Evolutionary conservation across 2,888 invertebrate species (phyloP), one percentile per base, ranked within the genome.

Genomic region (Tryphoninae sp.): DNA sequence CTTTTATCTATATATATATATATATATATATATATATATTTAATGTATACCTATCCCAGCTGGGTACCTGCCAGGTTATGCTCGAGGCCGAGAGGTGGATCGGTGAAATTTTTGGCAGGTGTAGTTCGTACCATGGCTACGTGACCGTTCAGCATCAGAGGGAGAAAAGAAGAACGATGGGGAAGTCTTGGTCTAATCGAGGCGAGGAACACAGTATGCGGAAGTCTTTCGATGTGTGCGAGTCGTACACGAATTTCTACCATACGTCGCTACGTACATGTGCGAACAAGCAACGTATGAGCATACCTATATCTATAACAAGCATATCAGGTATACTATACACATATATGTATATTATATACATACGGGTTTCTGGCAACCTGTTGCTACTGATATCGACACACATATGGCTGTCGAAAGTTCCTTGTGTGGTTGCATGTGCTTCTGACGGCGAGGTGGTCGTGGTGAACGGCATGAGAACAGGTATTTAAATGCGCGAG

Each of bases 401-500:
- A 45, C 51, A 61, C 58, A 67, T 62, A 62, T 19, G 62, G 33
- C 51, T 59, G 51, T 45, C 33, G 40, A 49, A 23, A 59, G 74
- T 65, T 49, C 40, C 76, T 51, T 64, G 71, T 68, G 75, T 71
- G 64, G 67, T 61, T 45, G 55, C 80, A 67, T 53, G 51, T 42
- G 59, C 73, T 42, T 59, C 33, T 64, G 51, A 73, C 72, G 65
- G 64, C 67, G n/a, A 13, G 55, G 67, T 72, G 78, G 79, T 74
- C 83, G 69, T 81, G 81, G 86, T 87, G 86, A 89, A 89, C 88
- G 87, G 87, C 87, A 88, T 78, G 69, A 88, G 86, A 88, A 83
- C 86, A 86, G 87, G 88, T 88, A 90, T 89, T 89, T 88, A 90
- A 89, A 90, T 89, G 86, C 76, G 79, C 68, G 58, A 86, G 87